Conservation (phyloP, 2,888 invertebrate genomes). For the Ptychoptera contaminata region DNA sequence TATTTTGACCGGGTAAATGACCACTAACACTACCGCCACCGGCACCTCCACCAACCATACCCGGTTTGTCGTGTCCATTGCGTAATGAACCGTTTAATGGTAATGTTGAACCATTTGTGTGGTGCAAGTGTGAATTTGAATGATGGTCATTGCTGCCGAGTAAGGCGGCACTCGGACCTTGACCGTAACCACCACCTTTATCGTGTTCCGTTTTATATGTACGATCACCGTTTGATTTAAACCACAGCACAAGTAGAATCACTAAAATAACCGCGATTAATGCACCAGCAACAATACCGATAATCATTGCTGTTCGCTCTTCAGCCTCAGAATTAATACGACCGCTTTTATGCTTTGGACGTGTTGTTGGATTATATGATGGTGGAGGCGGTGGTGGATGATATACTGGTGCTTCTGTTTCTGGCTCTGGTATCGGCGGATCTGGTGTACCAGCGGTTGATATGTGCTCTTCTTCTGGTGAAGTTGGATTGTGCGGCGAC, state of each 20-base stretch:
- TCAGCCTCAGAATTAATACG: conserved; percentile 51
- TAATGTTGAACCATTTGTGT: conserved; percentile 16
- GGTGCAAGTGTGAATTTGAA: conserved; percentile 30
- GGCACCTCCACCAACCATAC: conserved; percentile 21
- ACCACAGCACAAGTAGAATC: conserved; percentile 77
- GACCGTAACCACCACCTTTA: conserved; percentile 49
- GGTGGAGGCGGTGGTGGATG: conserved; percentile 17
- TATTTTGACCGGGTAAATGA: conserved; percentile 6
- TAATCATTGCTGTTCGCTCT: conserved; percentile 60
- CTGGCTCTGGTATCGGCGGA: conserved; percentile 14
- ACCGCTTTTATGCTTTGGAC: conserved; percentile 29
- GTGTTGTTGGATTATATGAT: conserved; percentile 20
- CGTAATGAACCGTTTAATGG: conserved; percentile 30
- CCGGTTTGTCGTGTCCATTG: conserved; percentile 21
- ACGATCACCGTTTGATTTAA: conserved; percentile 72
- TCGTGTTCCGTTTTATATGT: conserved; percentile 87
- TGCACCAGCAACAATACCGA: conserved; percentile 81
- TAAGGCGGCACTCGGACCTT: conserved; percentile 65
- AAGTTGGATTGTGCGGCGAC: conserved; percentile 20
- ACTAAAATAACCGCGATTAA: conserved; percentile 81
- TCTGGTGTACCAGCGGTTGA: conserved; percentile 19
- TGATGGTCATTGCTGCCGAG: conserved; percentile 43
- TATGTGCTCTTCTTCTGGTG: conserved; percentile 16
- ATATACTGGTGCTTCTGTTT: conserved; percentile 17
- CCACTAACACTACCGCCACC: conserved; percentile 16